A percentile compares a stretch with the other conserved stretches of the same genome.
Conservation (phyloP, 2,888 invertebrate genomes). For the Pammene aurita region DNA sequence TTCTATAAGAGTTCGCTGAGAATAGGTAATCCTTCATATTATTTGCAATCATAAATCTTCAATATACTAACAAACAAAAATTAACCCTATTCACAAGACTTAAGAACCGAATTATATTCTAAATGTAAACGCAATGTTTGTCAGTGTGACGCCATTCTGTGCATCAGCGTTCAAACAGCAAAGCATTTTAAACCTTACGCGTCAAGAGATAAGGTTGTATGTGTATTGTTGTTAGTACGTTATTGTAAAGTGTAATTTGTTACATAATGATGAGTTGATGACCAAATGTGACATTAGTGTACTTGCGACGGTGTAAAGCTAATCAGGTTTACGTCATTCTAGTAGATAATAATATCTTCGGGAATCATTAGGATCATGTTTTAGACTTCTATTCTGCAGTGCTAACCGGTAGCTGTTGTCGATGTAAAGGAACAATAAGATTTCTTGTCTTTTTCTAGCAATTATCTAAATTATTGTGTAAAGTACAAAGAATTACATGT, state of each 20-base stretch:
- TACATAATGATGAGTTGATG: slow-evolving; percentile 12
- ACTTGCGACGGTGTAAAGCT: neutral
- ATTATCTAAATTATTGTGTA: too few relatives aligned
- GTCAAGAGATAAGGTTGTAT: neutral
- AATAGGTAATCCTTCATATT: neutral
- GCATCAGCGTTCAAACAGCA: neutral
- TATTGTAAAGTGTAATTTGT: neutral
- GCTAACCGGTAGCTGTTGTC: too few relatives aligned
- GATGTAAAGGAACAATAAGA: too few relatives aligned
- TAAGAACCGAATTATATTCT: neutral
- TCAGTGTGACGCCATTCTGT: slow-evolving; percentile 3
- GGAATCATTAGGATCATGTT: too few relatives aligned
- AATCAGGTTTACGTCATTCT: too few relatives aligned
- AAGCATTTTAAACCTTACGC: neutral
- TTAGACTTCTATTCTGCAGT: too few relatives aligned
- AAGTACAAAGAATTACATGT: too few relatives aligned
- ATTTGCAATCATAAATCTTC: neutral
- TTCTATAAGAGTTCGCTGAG: neutral
- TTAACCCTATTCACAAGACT: neutral
- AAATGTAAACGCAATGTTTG: neutral
- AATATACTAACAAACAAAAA: neutral
- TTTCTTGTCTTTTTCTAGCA: too few relatives aligned
- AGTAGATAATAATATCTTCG: too few relatives aligned
- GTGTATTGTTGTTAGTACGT: neutral
- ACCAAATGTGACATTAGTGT: neutral